Evolutionary conservation across 2,797 vertebrate genomes (phyloP).

Genomic region (Pristis pectinata): DNA sequence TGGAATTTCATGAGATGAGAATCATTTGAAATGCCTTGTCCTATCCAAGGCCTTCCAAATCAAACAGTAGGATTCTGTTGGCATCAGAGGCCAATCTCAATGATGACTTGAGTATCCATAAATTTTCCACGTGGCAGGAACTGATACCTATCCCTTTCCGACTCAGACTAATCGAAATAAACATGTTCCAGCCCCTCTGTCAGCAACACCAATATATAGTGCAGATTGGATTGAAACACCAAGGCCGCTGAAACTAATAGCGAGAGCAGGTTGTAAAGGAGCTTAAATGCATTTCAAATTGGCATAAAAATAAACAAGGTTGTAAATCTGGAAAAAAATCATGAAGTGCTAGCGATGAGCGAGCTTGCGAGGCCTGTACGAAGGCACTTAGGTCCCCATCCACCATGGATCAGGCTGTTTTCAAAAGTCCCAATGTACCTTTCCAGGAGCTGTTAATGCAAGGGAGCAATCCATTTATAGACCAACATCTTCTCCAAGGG

Average conservation of each 20-base stretch:
- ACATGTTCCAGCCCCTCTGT: neutral
- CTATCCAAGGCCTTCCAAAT: neutral
- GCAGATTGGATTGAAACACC: constrained; percentile 2
- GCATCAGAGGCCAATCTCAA: neutral
- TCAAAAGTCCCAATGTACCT: neutral
- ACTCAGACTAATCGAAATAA: neutral
- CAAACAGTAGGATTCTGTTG: neutral
- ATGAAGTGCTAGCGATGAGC: neutral
- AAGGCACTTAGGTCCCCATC: neutral
- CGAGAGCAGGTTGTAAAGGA: neutral
- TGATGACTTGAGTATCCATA: neutral
- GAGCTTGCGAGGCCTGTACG: neutral
- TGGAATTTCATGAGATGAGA: neutral
- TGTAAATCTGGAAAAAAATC: constrained; percentile 15
- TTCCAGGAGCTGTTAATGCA: neutral
- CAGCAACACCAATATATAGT: constrained; percentile 6
- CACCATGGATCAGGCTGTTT: neutral
- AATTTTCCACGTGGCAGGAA: neutral
- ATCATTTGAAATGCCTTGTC: neutral
- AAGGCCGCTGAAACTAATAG: constrained; percentile 3
- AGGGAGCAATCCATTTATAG: neutral
- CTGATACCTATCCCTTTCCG: neutral
- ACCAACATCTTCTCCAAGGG: neutral
- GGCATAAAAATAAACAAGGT: constrained; percentile 1
- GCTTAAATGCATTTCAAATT: constrained; percentile 12